These are phyloP conservation scores for Anastatus disparis DNA, from an alignment of 1,140 invertebrate species.

Conservation along the genomic window DNA sequence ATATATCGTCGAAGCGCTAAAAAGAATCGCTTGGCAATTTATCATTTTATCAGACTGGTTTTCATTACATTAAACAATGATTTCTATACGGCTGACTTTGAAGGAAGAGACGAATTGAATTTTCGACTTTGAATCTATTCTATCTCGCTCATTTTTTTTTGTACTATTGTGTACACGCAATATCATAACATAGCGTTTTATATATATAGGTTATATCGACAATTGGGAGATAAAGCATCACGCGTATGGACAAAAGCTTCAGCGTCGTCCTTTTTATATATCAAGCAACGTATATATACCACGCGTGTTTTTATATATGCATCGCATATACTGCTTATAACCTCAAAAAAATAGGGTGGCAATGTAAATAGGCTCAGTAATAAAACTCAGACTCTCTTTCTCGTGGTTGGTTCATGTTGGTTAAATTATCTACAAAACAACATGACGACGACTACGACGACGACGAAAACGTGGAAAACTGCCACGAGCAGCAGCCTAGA, in stretches of 20 bases:
- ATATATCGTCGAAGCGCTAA: neutral
- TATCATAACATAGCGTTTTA: neutral
- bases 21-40: conserved; percentile 19
- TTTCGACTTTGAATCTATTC: conserved; percentile 14
- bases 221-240: conserved; percentile 22
- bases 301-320: neutral
- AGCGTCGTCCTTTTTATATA: too few species aligned
- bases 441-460: too few species aligned
- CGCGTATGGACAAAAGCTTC: conserved; percentile 23
- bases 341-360: too few species aligned
- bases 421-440: conserved; percentile 57
- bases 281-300: too few species aligned
- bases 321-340: too few species aligned
- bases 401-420: conserved; percentile 52
- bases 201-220: conserved; percentile 20
- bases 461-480: conserved; percentile 34
- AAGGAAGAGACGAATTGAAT: conserved; percentile 33
- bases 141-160: too few species aligned
- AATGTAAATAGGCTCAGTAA: conserved; percentile 53
- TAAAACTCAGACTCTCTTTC: conserved; percentile 55
- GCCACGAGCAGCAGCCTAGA: conserved; percentile 37
- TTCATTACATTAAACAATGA: conserved; percentile 38
- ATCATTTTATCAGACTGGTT: conserved; percentile 29
- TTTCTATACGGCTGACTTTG: conserved; percentile 24
- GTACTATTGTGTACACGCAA: too few species aligned